phyloP scores from a whole-genome alignment of 2,888 invertebrate genomes.

The Hydrotaea diabolus region DNA sequence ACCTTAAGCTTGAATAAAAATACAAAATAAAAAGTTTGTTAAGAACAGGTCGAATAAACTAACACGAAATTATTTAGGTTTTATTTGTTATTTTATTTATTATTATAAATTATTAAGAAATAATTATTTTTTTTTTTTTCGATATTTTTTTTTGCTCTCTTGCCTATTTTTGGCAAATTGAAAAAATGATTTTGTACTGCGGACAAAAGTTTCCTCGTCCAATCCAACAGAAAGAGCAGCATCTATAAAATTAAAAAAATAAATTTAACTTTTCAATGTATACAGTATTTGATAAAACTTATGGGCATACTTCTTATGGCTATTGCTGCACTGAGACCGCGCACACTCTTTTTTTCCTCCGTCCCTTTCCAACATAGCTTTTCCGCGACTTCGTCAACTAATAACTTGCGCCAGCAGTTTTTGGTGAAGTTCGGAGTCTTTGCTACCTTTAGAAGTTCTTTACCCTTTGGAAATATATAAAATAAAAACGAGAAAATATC shows the following conservation, averaged over 20 bases:
- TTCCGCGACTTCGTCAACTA: constrained; percentile 32
- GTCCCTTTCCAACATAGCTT: constrained; percentile 51
- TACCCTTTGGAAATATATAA: constrained; percentile 14
- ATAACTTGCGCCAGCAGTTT: constrained; percentile 47
- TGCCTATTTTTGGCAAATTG: constrained; percentile 41
- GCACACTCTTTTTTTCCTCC: constrained; percentile 30
- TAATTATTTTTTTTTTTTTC: too few species aligned
- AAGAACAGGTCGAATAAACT: too few species aligned
- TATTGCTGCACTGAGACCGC: constrained; percentile 30
- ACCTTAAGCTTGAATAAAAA: too few species aligned
- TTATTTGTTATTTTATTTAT: too few species aligned
- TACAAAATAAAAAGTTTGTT: too few species aligned
- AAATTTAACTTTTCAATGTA: too few species aligned
- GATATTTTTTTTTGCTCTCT: constrained; percentile 34
- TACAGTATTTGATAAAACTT: too few species aligned
- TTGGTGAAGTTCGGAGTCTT: constrained; percentile 19
- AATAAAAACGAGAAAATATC: background rate
- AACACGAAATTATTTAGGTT: too few species aligned
- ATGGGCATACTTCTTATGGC: constrained; percentile 31
- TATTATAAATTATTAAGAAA: too few species aligned
- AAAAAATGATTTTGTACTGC: constrained; percentile 39
- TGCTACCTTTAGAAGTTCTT: constrained; percentile 31
- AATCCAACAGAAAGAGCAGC: too few species aligned
- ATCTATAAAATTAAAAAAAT: too few species aligned
- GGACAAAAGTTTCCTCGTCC: constrained; percentile 3